Evolutionary conservation across 1,140 invertebrate genomes (phyloP).

Genomic region (Oncopodura yosiiana): DNA sequence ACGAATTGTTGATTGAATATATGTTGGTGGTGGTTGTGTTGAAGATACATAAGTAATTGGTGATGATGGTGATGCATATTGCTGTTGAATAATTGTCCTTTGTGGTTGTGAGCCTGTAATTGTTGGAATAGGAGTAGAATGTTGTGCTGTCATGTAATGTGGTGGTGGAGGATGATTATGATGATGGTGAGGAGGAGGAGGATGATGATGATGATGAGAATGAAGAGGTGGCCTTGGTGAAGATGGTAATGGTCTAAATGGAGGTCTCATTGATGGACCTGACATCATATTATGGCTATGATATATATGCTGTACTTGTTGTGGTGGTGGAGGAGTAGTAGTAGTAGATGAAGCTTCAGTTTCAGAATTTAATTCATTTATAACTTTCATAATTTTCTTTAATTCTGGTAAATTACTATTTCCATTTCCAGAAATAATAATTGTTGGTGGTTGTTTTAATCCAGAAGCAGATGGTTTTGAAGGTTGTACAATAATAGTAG

Average conservation of each 20-base stretch:
- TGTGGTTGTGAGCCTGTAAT: neutral
- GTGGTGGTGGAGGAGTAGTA: neutral
- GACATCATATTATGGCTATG: too few relatives aligned
- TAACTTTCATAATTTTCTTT: slow-evolving; percentile 26
- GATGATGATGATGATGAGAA: too few relatives aligned
- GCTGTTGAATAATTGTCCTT: slow-evolving; percentile 2
- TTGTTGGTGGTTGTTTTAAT: slow-evolving; percentile 7
- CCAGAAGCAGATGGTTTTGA: neutral
- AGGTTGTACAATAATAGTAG: neutral
- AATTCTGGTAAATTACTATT: slow-evolving; percentile 23
- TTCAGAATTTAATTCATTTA: slow-evolving; percentile 21
- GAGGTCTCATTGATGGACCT: too few relatives aligned
- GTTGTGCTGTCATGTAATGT: too few relatives aligned
- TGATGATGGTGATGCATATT: neutral
- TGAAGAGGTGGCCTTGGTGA: too few relatives aligned
- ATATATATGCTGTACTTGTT: neutral
- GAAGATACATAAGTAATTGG: neutral
- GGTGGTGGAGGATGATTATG: too few relatives aligned
- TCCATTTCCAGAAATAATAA: slow-evolving; percentile 26
- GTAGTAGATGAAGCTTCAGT: neutral
- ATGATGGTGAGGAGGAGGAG: too few relatives aligned
- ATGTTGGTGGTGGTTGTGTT: neutral
- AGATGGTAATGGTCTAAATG: too few relatives aligned
- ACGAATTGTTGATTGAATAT: neutral
- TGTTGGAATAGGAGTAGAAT: neutral